Conservation (phyloP, 2,113 vertebrate genomes). For the Atractosteus spatula region DNA sequence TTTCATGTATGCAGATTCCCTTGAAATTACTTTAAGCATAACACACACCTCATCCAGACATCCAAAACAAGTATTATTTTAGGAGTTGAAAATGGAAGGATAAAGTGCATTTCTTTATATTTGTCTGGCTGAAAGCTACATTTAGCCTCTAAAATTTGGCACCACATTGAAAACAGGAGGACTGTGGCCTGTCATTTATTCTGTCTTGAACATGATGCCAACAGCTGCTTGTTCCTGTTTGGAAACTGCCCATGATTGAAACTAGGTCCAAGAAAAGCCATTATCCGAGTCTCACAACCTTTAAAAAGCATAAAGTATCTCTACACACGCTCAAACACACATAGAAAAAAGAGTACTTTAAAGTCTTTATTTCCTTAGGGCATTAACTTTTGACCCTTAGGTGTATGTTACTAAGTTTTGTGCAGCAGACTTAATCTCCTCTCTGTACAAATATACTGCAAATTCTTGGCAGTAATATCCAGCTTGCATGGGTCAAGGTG, state of each 20-base stretch:
- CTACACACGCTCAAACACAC: not conserved
- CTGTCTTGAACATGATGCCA: not conserved
- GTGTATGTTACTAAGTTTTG: constrained; percentile 8
- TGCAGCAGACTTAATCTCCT: constrained; percentile 39
- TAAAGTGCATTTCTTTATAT: not conserved
- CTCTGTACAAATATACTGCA: constrained; percentile 31
- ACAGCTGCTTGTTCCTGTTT: not conserved
- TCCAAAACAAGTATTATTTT: not conserved
- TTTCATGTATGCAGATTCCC: not conserved
- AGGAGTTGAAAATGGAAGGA: not conserved
- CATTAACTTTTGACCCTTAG: constrained; percentile 24
- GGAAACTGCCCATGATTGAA: not conserved
- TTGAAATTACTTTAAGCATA: not conserved
- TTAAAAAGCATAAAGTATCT: not conserved
- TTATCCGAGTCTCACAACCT: not conserved
- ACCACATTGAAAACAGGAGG: not conserved
- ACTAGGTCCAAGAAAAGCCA: constrained; percentile 1
- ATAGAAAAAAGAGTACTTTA: not conserved
- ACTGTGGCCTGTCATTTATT: not conserved
- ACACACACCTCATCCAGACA: not conserved
- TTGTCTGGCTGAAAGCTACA: not conserved
- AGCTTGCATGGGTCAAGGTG: too few relatives aligned
- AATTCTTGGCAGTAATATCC: constrained; percentile 1
- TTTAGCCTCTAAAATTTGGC: constrained; percentile 9
- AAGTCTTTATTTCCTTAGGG: constrained; percentile 7